phyloP scores from a whole-genome alignment of 1,140 invertebrate species.

The Spodoptera litura region DNA sequence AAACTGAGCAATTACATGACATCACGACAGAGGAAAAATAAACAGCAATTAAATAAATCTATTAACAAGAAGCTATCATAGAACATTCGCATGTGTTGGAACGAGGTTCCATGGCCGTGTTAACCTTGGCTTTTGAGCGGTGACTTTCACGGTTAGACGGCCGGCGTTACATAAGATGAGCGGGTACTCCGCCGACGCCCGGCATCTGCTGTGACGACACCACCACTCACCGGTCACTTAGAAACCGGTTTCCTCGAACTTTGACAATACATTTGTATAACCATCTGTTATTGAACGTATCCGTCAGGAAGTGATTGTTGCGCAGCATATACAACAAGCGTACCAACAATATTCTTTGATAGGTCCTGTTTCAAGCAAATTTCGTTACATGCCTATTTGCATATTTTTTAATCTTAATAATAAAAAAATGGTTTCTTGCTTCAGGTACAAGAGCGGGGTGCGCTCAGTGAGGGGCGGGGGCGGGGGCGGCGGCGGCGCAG shows the following conservation, averaged over 20 bases:
- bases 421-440: conserved; percentile 51
- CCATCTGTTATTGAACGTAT: conserved; percentile 21
- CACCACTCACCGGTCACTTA: conserved; percentile 63
- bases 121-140: conserved; percentile 86
- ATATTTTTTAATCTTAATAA: not conserved
- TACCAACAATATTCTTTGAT: too few species aligned
- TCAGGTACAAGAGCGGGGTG: conserved; percentile 86
- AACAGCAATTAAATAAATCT: conserved; percentile 62
- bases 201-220: conserved; percentile 78
- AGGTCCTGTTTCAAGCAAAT: not conserved
- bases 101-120: conserved; percentile 75
- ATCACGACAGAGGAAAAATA: conserved; percentile 75
- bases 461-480: conserved; percentile 85
- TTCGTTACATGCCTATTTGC: not conserved
- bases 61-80: conserved; percentile 68
- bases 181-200: conserved; percentile 64
- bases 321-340: not conserved
- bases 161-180: conserved; percentile 81
- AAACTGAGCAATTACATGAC: conserved; percentile 71
- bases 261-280: conserved; percentile 37
- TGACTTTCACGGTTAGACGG: conserved; percentile 85
- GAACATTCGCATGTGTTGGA: conserved; percentile 78
- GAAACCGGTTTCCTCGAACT: conserved; percentile 65
- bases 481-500: conserved; percentile 80
- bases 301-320: conserved; percentile 32